Conservation (phyloP, 2,888 invertebrate genomes). For the Calameuta filiformis region DNA sequence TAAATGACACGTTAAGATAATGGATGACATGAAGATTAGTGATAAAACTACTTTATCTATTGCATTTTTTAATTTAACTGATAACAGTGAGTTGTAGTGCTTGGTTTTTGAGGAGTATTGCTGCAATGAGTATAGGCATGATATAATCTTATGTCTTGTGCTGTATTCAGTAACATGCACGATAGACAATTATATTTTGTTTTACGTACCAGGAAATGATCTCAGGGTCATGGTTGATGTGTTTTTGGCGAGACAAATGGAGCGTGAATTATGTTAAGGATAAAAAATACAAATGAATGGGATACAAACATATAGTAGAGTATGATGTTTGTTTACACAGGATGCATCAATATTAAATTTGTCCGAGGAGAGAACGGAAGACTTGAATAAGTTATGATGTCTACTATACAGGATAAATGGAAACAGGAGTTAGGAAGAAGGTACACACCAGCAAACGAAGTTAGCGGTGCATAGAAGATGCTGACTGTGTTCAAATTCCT, state of each 20-base stretch:
- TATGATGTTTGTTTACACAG: neutral
- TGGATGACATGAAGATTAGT: neutral
- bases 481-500: constrained; percentile 38
- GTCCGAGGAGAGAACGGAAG: neutral
- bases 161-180: neutral
- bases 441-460: constrained; percentile 50
- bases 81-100: neutral
- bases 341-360: neutral
- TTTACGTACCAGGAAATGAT: constrained; percentile 48
- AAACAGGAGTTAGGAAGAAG: neutral
- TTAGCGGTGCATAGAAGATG: constrained; percentile 51
- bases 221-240: constrained; percentile 36
- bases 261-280: constrained; percentile 7
- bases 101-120: neutral
- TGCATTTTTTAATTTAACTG: neutral
- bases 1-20: neutral
- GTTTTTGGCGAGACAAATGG: constrained; percentile 20
- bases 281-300: constrained; percentile 27
- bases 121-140: neutral
- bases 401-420: neutral
- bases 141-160: neutral
- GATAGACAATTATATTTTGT: constrained; percentile 6
- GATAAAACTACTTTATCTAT: neutral
- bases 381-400: neutral
- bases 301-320: neutral